phyloP scores from a whole-genome alignment of 2,113 vertebrate species.

The Sphyrna mokarran region DNA sequence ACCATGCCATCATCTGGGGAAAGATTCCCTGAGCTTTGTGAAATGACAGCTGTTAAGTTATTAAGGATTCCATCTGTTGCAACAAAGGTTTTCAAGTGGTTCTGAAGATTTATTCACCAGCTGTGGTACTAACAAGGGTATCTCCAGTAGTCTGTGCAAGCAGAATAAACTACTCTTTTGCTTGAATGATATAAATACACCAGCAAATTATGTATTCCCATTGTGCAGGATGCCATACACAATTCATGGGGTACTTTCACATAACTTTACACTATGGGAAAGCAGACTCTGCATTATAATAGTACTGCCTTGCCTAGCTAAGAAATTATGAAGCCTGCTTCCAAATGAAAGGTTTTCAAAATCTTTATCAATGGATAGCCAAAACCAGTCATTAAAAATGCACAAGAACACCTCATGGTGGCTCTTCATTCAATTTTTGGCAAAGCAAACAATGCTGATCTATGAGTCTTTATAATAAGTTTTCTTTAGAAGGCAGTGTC shows the following conservation, averaged over 20 bases:
- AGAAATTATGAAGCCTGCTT: neutral
- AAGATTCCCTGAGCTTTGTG: no score
- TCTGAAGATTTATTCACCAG: no score
- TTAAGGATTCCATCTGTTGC: no score
- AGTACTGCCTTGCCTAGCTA: neutral
- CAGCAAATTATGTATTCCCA: no score
- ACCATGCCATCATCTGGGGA: no score
- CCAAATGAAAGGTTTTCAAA: neutral
- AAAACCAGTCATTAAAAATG: neutral
- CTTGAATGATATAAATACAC: no score
- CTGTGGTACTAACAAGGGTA: neutral
- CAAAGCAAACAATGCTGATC: neutral
- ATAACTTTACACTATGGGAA: neutral
- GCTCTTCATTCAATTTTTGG: neutral
- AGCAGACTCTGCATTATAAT: neutral
- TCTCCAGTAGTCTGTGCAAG: neutral
- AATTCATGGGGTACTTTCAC: neutral
- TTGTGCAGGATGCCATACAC: no score
- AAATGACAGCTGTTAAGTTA: no score
- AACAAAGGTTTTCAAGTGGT: no score
- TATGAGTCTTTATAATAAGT: neutral
- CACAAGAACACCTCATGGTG: neutral
- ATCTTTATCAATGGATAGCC: neutral
- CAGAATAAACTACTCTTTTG: no score
- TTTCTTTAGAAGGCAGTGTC: neutral